Evolutionary conservation across 2,797 vertebrate genomes (phyloP).

Genomic region (Lepus townsendii): DNA sequence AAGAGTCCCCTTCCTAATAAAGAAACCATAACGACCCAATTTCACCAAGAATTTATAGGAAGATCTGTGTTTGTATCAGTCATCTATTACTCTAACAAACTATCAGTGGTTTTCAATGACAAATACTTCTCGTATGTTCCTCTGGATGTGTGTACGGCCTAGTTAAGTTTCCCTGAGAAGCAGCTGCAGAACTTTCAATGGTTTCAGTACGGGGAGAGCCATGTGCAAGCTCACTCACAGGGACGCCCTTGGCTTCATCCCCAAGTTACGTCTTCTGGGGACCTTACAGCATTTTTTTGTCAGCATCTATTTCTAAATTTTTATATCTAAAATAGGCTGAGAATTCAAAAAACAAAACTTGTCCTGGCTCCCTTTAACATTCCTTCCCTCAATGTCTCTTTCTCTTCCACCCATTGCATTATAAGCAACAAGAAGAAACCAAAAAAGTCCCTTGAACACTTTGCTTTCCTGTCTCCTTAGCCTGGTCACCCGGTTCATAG

Average conservation of each 20-base stretch:
- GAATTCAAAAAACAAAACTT: background rate
- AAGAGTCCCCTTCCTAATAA: background rate
- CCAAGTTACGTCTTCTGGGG: background rate
- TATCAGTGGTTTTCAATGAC: background rate
- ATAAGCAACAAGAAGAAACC: background rate
- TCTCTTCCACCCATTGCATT: background rate
- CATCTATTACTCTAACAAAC: background rate
- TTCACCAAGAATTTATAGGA: background rate
- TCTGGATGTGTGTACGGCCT: background rate
- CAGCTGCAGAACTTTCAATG: background rate
- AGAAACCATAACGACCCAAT: background rate
- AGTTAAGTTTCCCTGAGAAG: background rate
- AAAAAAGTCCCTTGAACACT: background rate
- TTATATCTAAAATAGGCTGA: slow-evolving; percentile 4
- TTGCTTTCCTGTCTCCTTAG: background rate
- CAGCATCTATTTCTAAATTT: slow-evolving; percentile 43
- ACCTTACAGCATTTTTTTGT: background rate
- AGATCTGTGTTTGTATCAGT: background rate
- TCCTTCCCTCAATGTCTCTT: background rate
- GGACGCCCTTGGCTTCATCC: background rate
- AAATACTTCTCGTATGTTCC: background rate
- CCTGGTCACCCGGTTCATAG: background rate
- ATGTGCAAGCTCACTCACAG: background rate
- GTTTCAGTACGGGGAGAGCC: background rate
- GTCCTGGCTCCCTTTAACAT: background rate